Base-by-base conservation (phyloP, 1,140 invertebrate species). In the Drosophila setifemur region DNA sequence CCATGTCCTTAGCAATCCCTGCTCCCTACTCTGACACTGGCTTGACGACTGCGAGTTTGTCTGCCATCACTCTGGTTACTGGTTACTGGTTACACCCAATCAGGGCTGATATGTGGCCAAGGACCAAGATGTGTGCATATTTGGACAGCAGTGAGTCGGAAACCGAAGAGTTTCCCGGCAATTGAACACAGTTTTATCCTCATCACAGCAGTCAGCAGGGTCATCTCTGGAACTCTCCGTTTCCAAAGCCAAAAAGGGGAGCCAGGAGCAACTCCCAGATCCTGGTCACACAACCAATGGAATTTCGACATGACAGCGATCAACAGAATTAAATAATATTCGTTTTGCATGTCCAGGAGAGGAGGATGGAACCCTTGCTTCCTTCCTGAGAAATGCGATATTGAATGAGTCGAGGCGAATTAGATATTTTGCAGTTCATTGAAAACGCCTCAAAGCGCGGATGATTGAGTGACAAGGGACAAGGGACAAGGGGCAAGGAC, bases 81-180 rank as follows among this genome's bases (percentile, higher is more conserved):
- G n/a, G n/a, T n/a, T n/a, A n/a, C 43, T 50, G 67, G 53, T 70
- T 44, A 70, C 53, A 39, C 39, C 29, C 66, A 71, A 70, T 70
- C 67, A 58, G 37, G 44, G 52, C 55, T 39, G 66, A 68, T 69
- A 53, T 69, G 66, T 67, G 61, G 31, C 23, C 29, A 11, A 48
- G 29, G 29, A 31, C n/a, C n/a, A n/a, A n/a, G n/a, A n/a, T n/a
- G n/a, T n/a, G 42, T 37, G 31, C 39, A 39, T 71, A 48, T 58
- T 73, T 70, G 39, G 74, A 74, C 70, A 85, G 70, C 74, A 74
- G 39, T 63, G 49, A 74, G 55, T 58, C 61, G 73, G 63, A 58
- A 79, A 73, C 57, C 70, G 54, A 85, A 74, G 45, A 47, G 58
- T 67, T 78, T 85, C 54, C 48, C 64, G 42, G 43, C 79, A 85